Evolutionary conservation across 2,888 invertebrate species (phyloP), one percentile per base, ranked within the genome.

Genomic region (Campoletis raptor): DNA sequence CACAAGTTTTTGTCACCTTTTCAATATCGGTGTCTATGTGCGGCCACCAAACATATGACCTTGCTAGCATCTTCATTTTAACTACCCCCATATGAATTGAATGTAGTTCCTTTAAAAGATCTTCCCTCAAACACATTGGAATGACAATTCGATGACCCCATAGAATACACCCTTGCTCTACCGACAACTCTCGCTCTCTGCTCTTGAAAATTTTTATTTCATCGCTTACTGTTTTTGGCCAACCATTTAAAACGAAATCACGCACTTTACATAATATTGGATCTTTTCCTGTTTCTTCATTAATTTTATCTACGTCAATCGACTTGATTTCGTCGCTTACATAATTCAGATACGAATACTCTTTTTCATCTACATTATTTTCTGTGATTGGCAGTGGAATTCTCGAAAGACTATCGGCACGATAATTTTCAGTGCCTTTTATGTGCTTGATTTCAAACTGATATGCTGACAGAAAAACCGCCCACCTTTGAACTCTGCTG

Each of bases 11-110:
- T 2, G 15, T 30, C 15, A 87, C 6, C 15, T 83, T 70, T 21
- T 90, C 87, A 2, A 90, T 88, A 1, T 89, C 89, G 9, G 7
- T 5, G 52, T 90, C 89, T 0, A 89, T 85, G 0, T 36, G 72
- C 0, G 89, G 86, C 89, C 89, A 90, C 90, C 90, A 90, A 8
- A 88, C 54, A 37, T 84, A 86, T 0, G 88, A 89, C 2, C 87
- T 36, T 0, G 89, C 88, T 0, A 89, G n/a, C 0, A 82, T 77
- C 21, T 89, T 88, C 74, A 88, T 89, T 52, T 83, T 82, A 0
- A 83, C 86, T 0, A 88, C 79, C 0, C 89, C 88, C 69, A 82
- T 21, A 48, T 85, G 85, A n/a, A 37, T 48, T n/a, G 48, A 52
- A 48, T 83, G 85, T 0, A 87, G 30, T 67, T 83, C 81, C 9